phyloP scores from a whole-genome alignment of 2,888 invertebrate genomes.

The Cryptus armator region DNA sequence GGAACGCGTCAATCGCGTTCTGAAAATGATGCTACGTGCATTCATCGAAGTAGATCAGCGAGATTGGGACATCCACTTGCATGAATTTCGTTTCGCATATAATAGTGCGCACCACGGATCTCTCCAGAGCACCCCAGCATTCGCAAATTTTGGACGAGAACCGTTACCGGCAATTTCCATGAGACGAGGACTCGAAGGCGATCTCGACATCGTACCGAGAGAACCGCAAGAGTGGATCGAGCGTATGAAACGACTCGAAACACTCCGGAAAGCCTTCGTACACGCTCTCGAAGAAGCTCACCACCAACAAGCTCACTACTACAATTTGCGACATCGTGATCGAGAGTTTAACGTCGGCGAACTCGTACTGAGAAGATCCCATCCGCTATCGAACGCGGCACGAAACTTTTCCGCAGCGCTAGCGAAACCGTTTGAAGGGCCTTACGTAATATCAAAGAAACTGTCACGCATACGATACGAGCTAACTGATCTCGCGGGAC shows the following conservation, averaged over 20 bases:
- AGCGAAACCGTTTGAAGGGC: conserved; percentile 27
- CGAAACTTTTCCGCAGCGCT: conserved; percentile 23
- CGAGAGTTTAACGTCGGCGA: conserved; percentile 49
- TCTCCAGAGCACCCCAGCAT: conserved; percentile 65
- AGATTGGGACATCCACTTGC: conserved; percentile 57
- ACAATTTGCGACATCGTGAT: conserved; percentile 57
- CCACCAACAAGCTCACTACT: conserved; percentile 55
- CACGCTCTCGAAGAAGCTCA: conserved; percentile 51
- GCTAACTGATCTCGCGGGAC: conserved; percentile 6
- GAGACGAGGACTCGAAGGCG: neutral
- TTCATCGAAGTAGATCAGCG: conserved; percentile 49
- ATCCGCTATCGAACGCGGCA: conserved; percentile 49
- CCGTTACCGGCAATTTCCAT: conserved; percentile 28
- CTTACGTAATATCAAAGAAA: conserved; percentile 27
- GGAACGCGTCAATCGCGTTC: conserved; percentile 68
- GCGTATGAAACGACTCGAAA: conserved; percentile 25
- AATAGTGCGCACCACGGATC: conserved; percentile 53
- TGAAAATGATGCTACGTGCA: conserved; percentile 68
- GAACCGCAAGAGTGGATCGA: conserved; percentile 23
- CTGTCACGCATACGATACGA: conserved; percentile 36
- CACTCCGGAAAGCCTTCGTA: conserved; percentile 5
- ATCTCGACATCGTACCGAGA: neutral
- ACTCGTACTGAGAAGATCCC: conserved; percentile 44
- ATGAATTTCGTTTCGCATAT: conserved; percentile 61
- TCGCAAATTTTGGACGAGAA: conserved; percentile 65